These are phyloP conservation scores for Dufourea novaeangliae DNA, from an alignment of 1,140 invertebrate species.

Conservation along the genomic window DNA sequence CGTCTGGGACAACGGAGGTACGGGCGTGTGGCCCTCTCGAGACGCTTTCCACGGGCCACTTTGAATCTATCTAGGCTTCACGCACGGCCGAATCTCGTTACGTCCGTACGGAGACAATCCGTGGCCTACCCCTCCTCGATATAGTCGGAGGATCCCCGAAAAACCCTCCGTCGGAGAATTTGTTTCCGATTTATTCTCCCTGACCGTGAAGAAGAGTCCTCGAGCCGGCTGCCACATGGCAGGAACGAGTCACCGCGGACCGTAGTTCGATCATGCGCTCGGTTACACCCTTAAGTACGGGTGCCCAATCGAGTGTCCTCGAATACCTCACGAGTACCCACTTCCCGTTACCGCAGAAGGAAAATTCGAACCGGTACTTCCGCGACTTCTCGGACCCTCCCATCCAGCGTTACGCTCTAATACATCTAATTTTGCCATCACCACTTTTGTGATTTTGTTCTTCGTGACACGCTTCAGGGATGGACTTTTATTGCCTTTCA, in stretches of 20 bases:
- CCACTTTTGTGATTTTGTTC: neutral
- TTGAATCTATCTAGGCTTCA: constrained; percentile 64
- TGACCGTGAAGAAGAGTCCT: constrained; percentile 28
- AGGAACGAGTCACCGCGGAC: constrained; percentile 28
- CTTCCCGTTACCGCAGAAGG: constrained; percentile 14
- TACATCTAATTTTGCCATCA: neutral
- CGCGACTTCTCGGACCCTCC: neutral
- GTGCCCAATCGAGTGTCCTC: constrained; percentile 59
- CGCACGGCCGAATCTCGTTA: constrained; percentile 68
- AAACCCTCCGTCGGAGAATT: constrained; percentile 53
- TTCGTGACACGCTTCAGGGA: too few species aligned
- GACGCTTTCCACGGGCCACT: constrained; percentile 59
- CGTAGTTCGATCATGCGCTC: constrained; percentile 59
- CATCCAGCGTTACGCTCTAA: neutral
- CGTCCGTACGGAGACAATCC: constrained; percentile 43
- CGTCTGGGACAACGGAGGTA: constrained; percentile 28
- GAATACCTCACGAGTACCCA: constrained; percentile 58
- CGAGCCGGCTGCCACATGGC: constrained; percentile 37
- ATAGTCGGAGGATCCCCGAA: neutral
- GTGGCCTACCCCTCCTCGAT: neutral
- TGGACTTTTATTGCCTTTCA: too few species aligned
- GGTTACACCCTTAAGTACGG: constrained; percentile 65
- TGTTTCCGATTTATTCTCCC: constrained; percentile 66
- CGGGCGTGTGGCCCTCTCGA: constrained; percentile 53
- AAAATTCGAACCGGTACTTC: constrained; percentile 24